These are phyloP conservation scores for Pitta sordida DNA, from an alignment of 2,113 vertebrate genomes.

Conservation along the genomic window DNA sequence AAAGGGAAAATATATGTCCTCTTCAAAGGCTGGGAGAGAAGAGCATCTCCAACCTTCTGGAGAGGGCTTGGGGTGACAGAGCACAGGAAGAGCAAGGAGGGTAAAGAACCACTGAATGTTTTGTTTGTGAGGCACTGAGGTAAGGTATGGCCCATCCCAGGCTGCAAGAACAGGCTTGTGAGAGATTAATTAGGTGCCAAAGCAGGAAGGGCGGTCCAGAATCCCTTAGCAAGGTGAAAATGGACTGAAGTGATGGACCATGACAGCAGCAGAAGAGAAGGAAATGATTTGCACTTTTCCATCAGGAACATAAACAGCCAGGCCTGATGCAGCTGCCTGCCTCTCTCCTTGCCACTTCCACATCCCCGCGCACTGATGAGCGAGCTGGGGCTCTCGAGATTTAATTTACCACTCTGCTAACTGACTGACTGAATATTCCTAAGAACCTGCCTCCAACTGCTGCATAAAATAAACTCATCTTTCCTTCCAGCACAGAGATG, in stretches of 20 bases:
- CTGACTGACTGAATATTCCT: conserved; percentile 35
- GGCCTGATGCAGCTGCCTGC: conserved; percentile 1
- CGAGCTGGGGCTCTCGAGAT: conserved; percentile 23
- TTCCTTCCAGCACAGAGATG: conserved; percentile 5
- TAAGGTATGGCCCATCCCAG: background rate
- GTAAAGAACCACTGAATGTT: background rate
- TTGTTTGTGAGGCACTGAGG: background rate
- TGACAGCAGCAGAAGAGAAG: conserved; percentile 46
- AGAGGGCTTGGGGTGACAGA: background rate
- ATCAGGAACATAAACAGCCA: conserved; percentile 56
- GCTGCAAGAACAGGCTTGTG: conserved; percentile 55
- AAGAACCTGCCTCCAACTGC: conserved; percentile 13
- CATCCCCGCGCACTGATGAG: conserved; percentile 5
- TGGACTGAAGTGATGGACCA: conserved; percentile 70
- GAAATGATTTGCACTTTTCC: conserved; percentile 67
- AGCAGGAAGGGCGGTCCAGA: conserved; percentile 48
- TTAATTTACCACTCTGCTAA: conserved; percentile 64
- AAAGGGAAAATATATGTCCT: background rate
- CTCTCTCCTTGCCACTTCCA: conserved; percentile 3
- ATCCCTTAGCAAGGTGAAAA: conserved; percentile 72
- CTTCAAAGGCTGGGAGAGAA: background rate
- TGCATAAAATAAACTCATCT: conserved; percentile 54
- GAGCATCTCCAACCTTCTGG: background rate
- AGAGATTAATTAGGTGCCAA: conserved; percentile 73
- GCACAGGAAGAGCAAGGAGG: background rate